These are phyloP conservation scores for Coreoperca whiteheadi DNA, from an alignment of 2,113 vertebrate species.

Conservation along the genomic window DNA sequence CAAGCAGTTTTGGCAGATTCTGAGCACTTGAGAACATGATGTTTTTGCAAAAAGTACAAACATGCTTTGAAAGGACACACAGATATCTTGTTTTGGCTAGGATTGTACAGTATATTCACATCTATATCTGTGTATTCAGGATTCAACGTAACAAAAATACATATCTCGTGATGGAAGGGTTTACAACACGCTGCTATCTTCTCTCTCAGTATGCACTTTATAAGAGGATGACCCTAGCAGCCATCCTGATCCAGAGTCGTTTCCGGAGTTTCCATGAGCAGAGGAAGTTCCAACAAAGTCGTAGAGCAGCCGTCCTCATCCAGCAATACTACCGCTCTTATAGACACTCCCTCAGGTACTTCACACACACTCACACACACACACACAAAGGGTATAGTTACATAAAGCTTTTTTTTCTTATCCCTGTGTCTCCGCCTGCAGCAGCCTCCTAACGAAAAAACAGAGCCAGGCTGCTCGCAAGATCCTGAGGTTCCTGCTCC, in stretches of 20 bases:
- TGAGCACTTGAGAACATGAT: not conserved
- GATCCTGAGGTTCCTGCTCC: constrained; percentile 98
- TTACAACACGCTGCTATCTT: constrained; percentile 9
- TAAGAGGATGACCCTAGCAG: constrained; percentile 99
- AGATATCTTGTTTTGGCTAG: not conserved
- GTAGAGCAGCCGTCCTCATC: constrained; percentile 95
- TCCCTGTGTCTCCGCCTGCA: constrained; percentile 79
- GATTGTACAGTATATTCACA: not conserved
- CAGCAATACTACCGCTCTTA: constrained; percentile 99
- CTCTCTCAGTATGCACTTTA: constrained; percentile 98
- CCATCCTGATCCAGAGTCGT: constrained; percentile 99
- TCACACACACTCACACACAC: constrained; percentile 48
- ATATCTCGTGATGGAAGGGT: not conserved
- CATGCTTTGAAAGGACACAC: not conserved
- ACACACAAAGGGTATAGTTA: not conserved
- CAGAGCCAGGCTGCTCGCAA: constrained; percentile 99
- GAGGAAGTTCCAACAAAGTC: constrained; percentile 97
- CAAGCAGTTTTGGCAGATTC: not conserved
- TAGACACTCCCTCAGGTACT: constrained; percentile 90
- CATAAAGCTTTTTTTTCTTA: not conserved
- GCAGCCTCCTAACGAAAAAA: constrained; percentile 98
- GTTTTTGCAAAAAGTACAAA: not conserved
- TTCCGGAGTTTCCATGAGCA: constrained; percentile 98
- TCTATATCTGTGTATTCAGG: not conserved
- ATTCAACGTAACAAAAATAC: not conserved